phyloP scores from a whole-genome alignment of 2,888 invertebrate genomes.

The Napeogenes inachia region DNA sequence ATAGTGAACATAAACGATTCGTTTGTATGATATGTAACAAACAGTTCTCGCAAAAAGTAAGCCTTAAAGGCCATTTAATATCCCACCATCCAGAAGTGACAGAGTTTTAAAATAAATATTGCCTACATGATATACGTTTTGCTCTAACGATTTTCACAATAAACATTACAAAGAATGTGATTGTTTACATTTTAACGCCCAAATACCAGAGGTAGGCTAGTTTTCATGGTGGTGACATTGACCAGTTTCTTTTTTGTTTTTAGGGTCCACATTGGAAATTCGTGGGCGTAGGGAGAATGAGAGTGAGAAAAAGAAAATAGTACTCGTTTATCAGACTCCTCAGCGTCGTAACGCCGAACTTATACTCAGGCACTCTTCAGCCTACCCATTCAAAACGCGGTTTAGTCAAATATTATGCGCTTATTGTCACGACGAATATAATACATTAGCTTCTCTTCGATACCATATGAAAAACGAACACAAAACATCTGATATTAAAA shows the following conservation, averaged over 20 bases:
- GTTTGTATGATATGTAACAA: constrained; percentile 54
- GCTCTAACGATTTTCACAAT: constrained; percentile 11
- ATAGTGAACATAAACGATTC: constrained; percentile 57
- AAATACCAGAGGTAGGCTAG: constrained; percentile 24
- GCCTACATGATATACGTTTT: constrained; percentile 9
- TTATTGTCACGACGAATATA: constrained; percentile 62
- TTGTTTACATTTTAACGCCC: constrained; percentile 18
- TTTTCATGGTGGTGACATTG: constrained; percentile 51
- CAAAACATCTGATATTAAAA: constrained; percentile 55
- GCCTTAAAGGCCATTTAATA: constrained; percentile 55
- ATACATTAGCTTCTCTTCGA: constrained; percentile 50
- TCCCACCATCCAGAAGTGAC: constrained; percentile 47
- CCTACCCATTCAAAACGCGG: constrained; percentile 67
- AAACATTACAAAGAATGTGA: constrained; percentile 15
- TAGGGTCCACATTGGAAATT: constrained; percentile 70
- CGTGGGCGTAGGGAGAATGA: constrained; percentile 59
- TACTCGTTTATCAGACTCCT: constrained; percentile 66
- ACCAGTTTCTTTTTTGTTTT: constrained; percentile 72
- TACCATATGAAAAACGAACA: constrained; percentile 61
- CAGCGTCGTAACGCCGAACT: constrained; percentile 69
- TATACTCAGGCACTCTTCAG: constrained; percentile 61
- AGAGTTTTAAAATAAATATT: constrained; percentile 16
- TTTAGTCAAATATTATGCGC: constrained; percentile 67
- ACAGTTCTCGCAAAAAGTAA: constrained; percentile 62
- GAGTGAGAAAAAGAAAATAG: constrained; percentile 65